Evolutionary conservation across 1,140 invertebrate species (phyloP), one percentile per base, ranked within the genome.

Genomic region (silkworm (Bombyx mori)): DNA sequence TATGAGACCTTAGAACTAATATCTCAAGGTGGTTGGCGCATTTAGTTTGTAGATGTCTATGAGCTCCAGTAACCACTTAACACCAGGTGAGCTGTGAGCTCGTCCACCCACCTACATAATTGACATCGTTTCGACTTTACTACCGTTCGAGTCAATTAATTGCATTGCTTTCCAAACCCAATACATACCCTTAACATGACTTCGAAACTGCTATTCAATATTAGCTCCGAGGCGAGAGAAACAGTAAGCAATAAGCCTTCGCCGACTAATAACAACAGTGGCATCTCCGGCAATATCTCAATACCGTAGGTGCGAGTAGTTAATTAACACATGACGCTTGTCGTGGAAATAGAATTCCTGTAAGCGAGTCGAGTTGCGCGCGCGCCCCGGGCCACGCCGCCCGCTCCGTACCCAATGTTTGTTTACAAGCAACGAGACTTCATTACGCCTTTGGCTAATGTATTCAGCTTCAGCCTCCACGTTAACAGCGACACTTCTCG

Each of bases 401-500:
- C 60, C 60, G 58, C 69, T 57, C 66, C 62, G 26, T 54, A 54
- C 66, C 68, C 71, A 63, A 69, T 80, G 80, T 87, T 87, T 87
- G 80, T 85, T 85, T 87, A 87, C 84, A 87, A 85, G 72, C 81
- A 71, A 73, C 79, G 76, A 87, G 82, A 85, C 84, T 87, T 87
- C 84, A 87, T 87, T 87, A 87, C 84, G 80, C 82, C 79, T 75
- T 77, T 73, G 81, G 82, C 82, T 87, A 87, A 87, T 87, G 84
- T 87, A 87, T 87, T 85, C 84, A 82, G 82, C 82, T 87, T 85
- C 81, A 84, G 82, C 81, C 79, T 85, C 73, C 77, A 81, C 81
- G 82, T 83, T 85, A 87, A 82, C 84, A 85, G 80, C 84, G 84
- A 87, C 84, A 87, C 84, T 87, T 87, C 84, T 87, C 78, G 79